Evolutionary conservation across 1,140 invertebrate genomes (phyloP).

Genomic region (Scaptomyza pallida): DNA sequence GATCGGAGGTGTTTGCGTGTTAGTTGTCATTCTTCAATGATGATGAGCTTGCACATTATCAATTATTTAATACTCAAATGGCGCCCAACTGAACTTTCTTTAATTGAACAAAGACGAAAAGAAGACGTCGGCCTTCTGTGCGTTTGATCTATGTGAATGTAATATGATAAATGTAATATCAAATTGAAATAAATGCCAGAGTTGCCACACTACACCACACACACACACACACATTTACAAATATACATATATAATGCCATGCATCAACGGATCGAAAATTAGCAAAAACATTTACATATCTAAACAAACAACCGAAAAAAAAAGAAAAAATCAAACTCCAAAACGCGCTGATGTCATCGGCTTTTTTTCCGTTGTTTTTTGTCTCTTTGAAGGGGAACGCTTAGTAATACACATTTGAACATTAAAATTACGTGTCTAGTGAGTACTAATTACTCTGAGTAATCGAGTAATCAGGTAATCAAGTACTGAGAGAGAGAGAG

Average conservation of each 20-base stretch:
- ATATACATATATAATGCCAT: neutral
- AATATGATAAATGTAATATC: neutral
- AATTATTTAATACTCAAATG: too few relatives aligned
- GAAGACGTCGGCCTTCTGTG: too few relatives aligned
- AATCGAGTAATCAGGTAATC: constrained; percentile 13
- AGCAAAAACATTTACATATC: constrained; percentile 20
- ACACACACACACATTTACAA: neutral
- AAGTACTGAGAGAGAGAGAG: neutral
- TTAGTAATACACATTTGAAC: neutral
- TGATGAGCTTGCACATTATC: too few relatives aligned
- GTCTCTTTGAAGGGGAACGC: constrained; percentile 11
- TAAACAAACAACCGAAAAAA: constrained; percentile 1
- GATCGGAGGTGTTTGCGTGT: too few relatives aligned
- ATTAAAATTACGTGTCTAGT: neutral
- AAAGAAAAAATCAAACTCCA: constrained; percentile 24
- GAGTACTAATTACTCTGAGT: neutral
- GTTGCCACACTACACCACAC: constrained; percentile 17
- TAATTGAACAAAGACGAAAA: neutral
- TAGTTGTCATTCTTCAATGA: too few relatives aligned
- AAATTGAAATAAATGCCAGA: constrained; percentile 5
- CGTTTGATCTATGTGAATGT: too few relatives aligned
- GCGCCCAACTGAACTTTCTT: constrained; percentile 10
- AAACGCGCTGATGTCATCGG: constrained; percentile 35
- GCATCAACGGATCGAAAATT: neutral
- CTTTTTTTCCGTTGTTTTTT: too few relatives aligned